Evolutionary conservation across 2,888 invertebrate species (phyloP), one percentile per base, ranked within the genome.

Genomic region (Terebella lapidaria): DNA sequence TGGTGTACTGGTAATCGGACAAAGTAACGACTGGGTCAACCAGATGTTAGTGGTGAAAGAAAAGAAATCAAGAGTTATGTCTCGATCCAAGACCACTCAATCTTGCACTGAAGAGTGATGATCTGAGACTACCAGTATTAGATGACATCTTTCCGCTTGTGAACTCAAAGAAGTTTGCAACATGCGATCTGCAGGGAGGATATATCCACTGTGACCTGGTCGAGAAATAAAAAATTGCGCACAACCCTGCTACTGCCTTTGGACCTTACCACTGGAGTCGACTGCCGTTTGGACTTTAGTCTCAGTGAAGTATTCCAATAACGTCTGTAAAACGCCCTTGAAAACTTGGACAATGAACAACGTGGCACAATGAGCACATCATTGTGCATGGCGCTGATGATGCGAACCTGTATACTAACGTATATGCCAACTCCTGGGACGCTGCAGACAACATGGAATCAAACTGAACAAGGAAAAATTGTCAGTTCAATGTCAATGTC

Each of bases 71-170:
- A 29, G 53, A 15, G 35, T 20, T 3, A 60, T 60, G 60, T 26
- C 47, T 60, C 26, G 52, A 60, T 45, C 60, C 58, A 22, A 35
- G 35, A 45, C 35, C 59, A 3, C 30, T 61, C 49, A 61, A 60
- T 30, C 10, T 22, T 26, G 54, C 29, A 2, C 47, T 60, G n/a
- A 52, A 60, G 42, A 5, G 61, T 20, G 61, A 61, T 25, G 26
- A 51, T n/a, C 45, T 30, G 24, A 35, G 15, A 53, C 42, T 59
- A 22, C 61, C 61, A 22, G 28, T 46, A 10, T 20, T 60, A 18
- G 61, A 61, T 45, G 61, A 61, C 28, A 28, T 61, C 3, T 26
- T 61, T 28, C 58, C 61, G 22, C 54, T 61, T 3, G n/a, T 27
- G 2, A 26, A 59, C 3, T 30, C 45, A 10, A 51, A n/a, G 24